phyloP scores from a whole-genome alignment of 2,888 invertebrate species.

The Sympetrum striolatum region DNA sequence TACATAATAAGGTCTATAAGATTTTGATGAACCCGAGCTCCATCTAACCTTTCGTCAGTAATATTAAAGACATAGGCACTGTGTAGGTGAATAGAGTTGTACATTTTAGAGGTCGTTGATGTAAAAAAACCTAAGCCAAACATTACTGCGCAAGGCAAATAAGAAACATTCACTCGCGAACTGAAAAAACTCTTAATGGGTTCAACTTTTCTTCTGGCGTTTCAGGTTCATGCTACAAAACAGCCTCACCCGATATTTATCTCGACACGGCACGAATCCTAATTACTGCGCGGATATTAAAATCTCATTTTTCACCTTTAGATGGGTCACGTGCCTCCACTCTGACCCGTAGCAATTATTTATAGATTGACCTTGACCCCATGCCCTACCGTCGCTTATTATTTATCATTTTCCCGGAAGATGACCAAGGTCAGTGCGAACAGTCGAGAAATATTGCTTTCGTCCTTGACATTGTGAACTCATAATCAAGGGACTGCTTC shows the following conservation, averaged over 20 bases:
- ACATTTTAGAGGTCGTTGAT: no score
- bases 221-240: no score
- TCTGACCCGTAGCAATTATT: neutral
- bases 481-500: neutral
- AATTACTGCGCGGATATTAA: neutral
- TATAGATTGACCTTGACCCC: neutral
- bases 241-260: neutral
- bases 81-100: no score
- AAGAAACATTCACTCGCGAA: no score
- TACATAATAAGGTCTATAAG: no score
- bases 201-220: no score
- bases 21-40: no score
- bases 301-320: neutral
- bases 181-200: no score
- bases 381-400: neutral
- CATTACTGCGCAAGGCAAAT: no score
- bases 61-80: no score
- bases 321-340: neutral
- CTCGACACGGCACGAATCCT: constrained; percentile 12
- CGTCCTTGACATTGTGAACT: constrained; percentile 21
- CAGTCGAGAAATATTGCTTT: neutral
- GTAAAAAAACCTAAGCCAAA: no score
- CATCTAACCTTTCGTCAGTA: no score
- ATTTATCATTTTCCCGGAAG: neutral
- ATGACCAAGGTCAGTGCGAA: neutral